Percentiles rank a stretch among this genome's conserved stretches.
phyloP scores from a whole-genome alignment of 2,888 invertebrate genomes.

The Hoplodrina blanda region DNA sequence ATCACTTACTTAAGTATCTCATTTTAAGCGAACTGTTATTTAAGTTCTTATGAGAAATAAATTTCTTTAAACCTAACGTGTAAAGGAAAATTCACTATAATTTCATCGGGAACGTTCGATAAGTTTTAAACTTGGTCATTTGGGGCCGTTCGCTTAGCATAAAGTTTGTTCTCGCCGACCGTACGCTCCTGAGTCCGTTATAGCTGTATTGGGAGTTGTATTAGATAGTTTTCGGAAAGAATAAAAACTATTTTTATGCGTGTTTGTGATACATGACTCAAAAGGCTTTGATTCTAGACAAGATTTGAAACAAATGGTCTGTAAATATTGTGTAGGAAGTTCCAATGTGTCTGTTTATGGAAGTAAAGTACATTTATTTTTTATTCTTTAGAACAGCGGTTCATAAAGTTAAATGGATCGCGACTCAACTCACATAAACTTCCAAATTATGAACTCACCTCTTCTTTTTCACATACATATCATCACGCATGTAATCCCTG shows the following conservation, averaged over 20 bases:
- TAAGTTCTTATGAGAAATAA: too few relatives aligned
- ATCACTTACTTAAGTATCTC: too few relatives aligned
- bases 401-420: too few relatives aligned
- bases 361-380: too few relatives aligned
- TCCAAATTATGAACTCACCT: too few relatives aligned
- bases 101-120: slow-evolving; percentile 62
- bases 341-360: not conserved
- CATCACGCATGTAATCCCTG: too few relatives aligned
- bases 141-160: slow-evolving; percentile 66
- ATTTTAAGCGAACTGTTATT: too few relatives aligned
- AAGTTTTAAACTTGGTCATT: slow-evolving; percentile 73
- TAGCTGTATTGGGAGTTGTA: slow-evolving; percentile 47
- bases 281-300: not conserved
- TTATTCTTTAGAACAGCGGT: too few relatives aligned
- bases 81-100: not conserved
- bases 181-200: slow-evolving; percentile 43
- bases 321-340: not conserved
- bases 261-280: not conserved
- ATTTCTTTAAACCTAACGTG: too few relatives aligned
- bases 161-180: slow-evolving; percentile 62
- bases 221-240: slow-evolving; percentile 24
- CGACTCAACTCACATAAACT: too few relatives aligned
- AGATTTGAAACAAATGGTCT: not conserved
- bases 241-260: slow-evolving; percentile 21
- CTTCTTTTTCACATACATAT: too few relatives aligned